Conservation (phyloP, 2,888 invertebrate species). For the Pollenia angustigena region DNA sequence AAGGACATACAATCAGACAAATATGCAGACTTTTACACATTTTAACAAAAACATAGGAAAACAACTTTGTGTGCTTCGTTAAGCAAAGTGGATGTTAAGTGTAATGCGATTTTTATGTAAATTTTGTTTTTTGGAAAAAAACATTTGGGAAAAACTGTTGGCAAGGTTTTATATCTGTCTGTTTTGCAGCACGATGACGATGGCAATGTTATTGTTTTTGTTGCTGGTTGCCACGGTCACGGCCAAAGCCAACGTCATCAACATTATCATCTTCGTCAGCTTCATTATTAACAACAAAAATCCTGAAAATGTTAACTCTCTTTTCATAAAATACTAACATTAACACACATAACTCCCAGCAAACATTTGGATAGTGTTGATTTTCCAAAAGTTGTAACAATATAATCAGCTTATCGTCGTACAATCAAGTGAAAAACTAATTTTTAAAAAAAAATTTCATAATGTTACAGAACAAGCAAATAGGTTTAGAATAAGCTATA, state of each 20-base stretch:
- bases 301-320: conserved; percentile 60
- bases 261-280: conserved; percentile 39
- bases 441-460: too few relatives aligned
- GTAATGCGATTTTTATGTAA: conserved; percentile 84
- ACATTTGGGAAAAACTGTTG: conserved; percentile 47
- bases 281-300: conserved; percentile 54
- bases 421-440: too few relatives aligned
- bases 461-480: too few relatives aligned
- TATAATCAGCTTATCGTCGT: too few relatives aligned
- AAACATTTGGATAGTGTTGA: not conserved
- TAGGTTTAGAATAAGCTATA: too few relatives aligned
- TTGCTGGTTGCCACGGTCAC: conserved; percentile 71
- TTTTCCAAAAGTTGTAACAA: too few relatives aligned
- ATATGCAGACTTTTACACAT: conserved; percentile 59
- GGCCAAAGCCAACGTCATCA: conserved; percentile 58
- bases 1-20: conserved; percentile 53
- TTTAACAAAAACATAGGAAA: conserved; percentile 63
- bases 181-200: conserved; percentile 1
- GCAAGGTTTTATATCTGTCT: conserved; percentile 38
- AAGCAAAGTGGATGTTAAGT: conserved; percentile 84
- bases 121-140: conserved; percentile 76
- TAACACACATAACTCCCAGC: not conserved
- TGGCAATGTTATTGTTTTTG: conserved; percentile 24
- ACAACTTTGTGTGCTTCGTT: conserved; percentile 81
- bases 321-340: conserved; percentile 7